Evolutionary conservation across 2,888 invertebrate species (phyloP).

Genomic region (Cataglyphis rosenhaueri): DNA sequence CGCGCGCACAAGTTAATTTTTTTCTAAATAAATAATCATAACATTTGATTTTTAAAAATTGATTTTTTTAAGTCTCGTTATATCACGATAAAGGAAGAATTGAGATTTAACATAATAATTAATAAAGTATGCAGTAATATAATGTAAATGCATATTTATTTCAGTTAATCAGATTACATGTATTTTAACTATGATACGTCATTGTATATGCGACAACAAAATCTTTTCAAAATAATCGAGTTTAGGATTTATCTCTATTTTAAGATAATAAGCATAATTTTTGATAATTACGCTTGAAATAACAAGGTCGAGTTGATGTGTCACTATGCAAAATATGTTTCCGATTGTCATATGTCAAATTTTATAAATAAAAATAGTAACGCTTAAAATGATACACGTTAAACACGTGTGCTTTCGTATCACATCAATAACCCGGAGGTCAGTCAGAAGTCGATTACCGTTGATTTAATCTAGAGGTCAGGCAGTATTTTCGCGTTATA

Average conservation of each 20-base stretch:
- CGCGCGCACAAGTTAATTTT: background rate
- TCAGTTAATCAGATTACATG: background rate
- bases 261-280: background rate
- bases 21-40: background rate
- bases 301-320: background rate
- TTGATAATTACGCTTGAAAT: background rate
- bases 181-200: background rate
- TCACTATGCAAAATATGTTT: background rate
- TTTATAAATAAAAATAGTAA: conserved; percentile 9
- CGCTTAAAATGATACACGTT: conserved; percentile 40
- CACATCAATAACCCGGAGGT: conserved; percentile 67
- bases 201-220: background rate
- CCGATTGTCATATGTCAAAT: background rate
- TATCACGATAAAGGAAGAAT: background rate
- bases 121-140: background rate
- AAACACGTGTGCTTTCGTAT: conserved; percentile 69
- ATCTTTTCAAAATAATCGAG: background rate
- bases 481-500: conserved; percentile 50
- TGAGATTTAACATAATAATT: background rate
- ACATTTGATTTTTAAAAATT: background rate
- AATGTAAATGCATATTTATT: background rate
- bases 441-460: conserved; percentile 50
- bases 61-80: too few species aligned
- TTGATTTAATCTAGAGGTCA: conserved; percentile 73
- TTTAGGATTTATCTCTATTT: background rate